Conservation (phyloP, 92 coral and sea anemone species). For the Ricordea florida region DNA sequence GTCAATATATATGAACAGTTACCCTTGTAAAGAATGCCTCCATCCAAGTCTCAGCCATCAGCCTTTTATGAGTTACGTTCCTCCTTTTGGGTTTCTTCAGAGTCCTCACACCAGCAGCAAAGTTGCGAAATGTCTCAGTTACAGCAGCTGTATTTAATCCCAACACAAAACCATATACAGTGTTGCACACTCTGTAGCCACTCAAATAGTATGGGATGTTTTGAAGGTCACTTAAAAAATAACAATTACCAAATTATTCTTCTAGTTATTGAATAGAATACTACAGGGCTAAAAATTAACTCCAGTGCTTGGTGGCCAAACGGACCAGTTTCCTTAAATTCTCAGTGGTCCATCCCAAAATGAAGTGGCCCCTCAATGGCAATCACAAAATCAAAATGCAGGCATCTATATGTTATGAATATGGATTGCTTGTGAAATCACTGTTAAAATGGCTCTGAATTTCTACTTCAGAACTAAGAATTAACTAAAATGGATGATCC, state of each 20-base stretch:
- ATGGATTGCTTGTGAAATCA: too few relatives aligned
- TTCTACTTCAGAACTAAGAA: too few relatives aligned
- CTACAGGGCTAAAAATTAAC: too few relatives aligned
- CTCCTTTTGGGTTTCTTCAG: not conserved
- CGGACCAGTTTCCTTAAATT: too few relatives aligned
- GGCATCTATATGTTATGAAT: too few relatives aligned
- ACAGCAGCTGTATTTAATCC: not conserved
- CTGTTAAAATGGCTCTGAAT: too few relatives aligned
- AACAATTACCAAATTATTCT: not conserved
- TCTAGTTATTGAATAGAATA: not conserved
- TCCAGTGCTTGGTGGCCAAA: too few relatives aligned
- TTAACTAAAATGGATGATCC: too few relatives aligned
- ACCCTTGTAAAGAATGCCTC: constrained; percentile 12
- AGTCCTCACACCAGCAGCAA: not conserved
- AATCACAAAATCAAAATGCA: too few relatives aligned
- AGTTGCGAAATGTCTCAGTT: not conserved
- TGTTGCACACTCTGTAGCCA: constrained; percentile 14
- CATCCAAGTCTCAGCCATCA: constrained; percentile 29
- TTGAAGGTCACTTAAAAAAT: not conserved
- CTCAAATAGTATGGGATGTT: constrained; percentile 6
- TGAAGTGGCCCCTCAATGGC: too few relatives aligned
- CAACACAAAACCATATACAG: not conserved
- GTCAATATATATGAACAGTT: not conserved
- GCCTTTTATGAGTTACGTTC: constrained; percentile 11
- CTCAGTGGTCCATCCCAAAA: too few relatives aligned